Conservation (phyloP, 2,113 vertebrate genomes). For the Ondatra zibethicus region DNA sequence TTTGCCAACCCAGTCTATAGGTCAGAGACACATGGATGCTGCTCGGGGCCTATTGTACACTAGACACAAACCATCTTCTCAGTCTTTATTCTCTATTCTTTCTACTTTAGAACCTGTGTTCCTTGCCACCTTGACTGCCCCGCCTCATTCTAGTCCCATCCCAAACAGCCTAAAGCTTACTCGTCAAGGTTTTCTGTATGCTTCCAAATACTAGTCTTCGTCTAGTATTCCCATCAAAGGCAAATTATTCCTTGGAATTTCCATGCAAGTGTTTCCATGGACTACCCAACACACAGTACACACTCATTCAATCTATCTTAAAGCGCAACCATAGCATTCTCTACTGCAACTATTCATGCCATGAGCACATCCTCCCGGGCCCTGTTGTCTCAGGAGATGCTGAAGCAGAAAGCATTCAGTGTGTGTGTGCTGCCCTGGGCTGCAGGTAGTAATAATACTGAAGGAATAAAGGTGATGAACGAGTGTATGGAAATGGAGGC, state of each 20-base stretch:
- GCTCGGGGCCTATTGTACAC: background rate
- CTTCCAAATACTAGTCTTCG: background rate
- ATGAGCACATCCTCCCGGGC: background rate
- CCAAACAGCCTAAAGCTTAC: slow-evolving; percentile 10
- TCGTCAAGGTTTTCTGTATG: background rate
- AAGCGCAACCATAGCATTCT: background rate
- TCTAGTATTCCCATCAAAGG: background rate
- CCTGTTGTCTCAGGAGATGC: background rate
- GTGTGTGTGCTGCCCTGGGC: background rate
- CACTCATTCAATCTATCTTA: background rate
- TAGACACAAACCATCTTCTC: background rate
- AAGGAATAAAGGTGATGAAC: background rate
- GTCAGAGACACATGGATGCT: background rate
- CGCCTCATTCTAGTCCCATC: fast-evolving
- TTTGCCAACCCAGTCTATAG: background rate
- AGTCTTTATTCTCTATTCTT: background rate
- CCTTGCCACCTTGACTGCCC: background rate
- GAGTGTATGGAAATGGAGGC: background rate
- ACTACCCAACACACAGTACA: background rate
- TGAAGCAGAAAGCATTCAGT: background rate
- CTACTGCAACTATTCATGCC: background rate
- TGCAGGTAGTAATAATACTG: background rate
- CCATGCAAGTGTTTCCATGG: background rate
- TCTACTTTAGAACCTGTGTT: background rate
- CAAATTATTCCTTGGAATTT: background rate